Percentiles rank a stretch among this genome's conserved stretches.
phyloP scores from a whole-genome alignment of 2,888 invertebrate species.

The Tetheella fluctuosa region DNA sequence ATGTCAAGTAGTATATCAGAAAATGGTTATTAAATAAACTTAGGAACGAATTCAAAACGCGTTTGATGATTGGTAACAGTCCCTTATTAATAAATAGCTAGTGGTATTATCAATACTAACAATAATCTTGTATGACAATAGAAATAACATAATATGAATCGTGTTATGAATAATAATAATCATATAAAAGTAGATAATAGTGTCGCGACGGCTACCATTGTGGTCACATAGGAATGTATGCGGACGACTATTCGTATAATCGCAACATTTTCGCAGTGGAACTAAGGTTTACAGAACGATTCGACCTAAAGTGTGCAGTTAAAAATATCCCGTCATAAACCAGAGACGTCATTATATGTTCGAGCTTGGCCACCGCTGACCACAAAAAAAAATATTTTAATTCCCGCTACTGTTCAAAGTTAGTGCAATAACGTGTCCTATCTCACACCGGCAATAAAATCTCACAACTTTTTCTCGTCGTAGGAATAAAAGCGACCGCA shows the following conservation, averaged over 20 bases:
- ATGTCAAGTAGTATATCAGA: neutral
- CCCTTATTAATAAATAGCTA: neutral
- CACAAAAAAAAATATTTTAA: constrained; percentile 77
- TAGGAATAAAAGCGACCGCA: constrained; percentile 82
- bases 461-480: constrained; percentile 79
- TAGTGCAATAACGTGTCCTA: constrained; percentile 81
- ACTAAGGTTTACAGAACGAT: neutral
- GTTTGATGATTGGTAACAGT: neutral
- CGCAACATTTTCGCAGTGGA: constrained; percentile 23
- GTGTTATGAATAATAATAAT: constrained; percentile 8
- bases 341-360: constrained; percentile 37
- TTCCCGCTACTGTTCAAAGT: constrained; percentile 71
- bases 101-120: neutral
- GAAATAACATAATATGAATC: constrained; percentile 6
- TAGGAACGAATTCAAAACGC: neutral
- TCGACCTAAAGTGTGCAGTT: neutral
- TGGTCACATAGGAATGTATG: constrained; percentile 15
- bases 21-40: neutral
- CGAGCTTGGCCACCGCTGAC: constrained; percentile 54
- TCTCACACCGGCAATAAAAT: constrained; percentile 82
- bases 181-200: constrained; percentile 10
- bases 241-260: constrained; percentile 24
- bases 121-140: constrained; percentile 6
- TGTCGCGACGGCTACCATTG: constrained; percentile 10
- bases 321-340: constrained; percentile 46